phyloP scores from a whole-genome alignment of 2,797 vertebrate genomes.

The Balearica regulorum region DNA sequence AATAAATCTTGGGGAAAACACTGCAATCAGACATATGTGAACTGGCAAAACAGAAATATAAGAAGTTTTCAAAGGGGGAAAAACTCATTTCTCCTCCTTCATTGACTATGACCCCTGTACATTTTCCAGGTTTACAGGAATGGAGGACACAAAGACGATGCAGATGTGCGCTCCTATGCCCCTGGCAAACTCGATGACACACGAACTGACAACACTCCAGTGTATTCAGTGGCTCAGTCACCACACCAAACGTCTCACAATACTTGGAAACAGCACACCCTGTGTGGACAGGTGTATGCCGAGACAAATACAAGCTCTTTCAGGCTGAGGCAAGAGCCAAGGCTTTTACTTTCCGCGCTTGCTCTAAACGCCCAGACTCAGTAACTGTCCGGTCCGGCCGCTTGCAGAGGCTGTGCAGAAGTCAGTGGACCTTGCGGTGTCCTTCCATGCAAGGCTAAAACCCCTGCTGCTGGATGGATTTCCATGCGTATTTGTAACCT shows the following conservation, averaged over 20 bases:
- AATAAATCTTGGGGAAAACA: background rate
- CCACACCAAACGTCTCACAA: rapidly evolving
- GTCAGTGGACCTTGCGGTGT: background rate
- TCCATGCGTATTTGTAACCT: background rate
- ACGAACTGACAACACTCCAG: rapidly evolving
- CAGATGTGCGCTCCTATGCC: rapidly evolving
- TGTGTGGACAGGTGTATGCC: rapidly evolving
- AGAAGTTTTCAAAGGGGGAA: background rate
- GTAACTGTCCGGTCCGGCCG: rapidly evolving
- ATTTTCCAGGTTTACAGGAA: background rate
- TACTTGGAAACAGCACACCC: rapidly evolving
- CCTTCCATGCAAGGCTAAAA: background rate
- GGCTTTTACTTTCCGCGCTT: rapidly evolving
- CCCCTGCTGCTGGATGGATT: background rate
- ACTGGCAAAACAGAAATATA: background rate
- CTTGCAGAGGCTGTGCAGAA: background rate
- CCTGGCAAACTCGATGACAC: background rate
- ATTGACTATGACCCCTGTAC: background rate
- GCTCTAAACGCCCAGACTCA: rapidly evolving
- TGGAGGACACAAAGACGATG: background rate
- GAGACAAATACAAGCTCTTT: rapidly evolving
- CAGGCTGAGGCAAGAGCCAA: background rate
- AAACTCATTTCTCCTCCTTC: background rate
- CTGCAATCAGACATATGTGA: background rate
- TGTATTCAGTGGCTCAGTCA: background rate